Percentiles rank a stretch among this genome's conserved stretches.
phyloP scores from a whole-genome alignment of 2,797 vertebrate species.

The Cephalopachus bancanus region DNA sequence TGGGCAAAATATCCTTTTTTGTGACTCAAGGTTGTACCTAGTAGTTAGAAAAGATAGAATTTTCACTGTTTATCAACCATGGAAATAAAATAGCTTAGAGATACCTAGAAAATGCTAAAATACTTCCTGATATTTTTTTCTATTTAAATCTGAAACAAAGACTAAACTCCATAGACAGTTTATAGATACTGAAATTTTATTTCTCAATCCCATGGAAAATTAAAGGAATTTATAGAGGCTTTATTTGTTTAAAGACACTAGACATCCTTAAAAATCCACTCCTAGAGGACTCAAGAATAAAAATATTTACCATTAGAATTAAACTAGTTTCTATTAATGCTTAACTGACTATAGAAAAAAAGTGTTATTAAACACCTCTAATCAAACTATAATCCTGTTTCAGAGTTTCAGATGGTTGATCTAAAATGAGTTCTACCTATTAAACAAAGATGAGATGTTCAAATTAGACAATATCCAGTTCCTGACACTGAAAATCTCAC shows the following conservation, averaged over 20 bases:
- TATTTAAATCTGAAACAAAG: constrained; percentile 53
- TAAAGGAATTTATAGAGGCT: constrained; percentile 28
- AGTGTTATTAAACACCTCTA: constrained; percentile 32
- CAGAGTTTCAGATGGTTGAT: constrained; percentile 19
- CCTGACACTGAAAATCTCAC: not conserved
- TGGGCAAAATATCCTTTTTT: not conserved
- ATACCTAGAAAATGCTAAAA: not conserved
- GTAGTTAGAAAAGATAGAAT: not conserved
- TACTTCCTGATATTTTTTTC: not conserved
- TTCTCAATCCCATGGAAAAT: constrained; percentile 67
- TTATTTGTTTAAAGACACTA: constrained; percentile 18
- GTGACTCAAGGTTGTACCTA: constrained; percentile 15
- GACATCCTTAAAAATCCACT: constrained; percentile 55
- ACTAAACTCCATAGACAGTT: constrained; percentile 52
- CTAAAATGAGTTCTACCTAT: not conserved
- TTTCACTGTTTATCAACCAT: not conserved
- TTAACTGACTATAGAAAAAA: constrained; percentile 34
- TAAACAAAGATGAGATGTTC: not conserved
- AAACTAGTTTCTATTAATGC: constrained; percentile 49
- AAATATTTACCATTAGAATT: constrained; percentile 58
- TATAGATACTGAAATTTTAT: constrained; percentile 64
- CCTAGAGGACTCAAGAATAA: constrained; percentile 54
- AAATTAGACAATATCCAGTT: not conserved
- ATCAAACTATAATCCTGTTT: constrained; percentile 44
- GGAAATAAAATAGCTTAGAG: not conserved